Conservation (phyloP, 2,888 invertebrate species). For the Chaetogeoica ovagalla region DNA sequence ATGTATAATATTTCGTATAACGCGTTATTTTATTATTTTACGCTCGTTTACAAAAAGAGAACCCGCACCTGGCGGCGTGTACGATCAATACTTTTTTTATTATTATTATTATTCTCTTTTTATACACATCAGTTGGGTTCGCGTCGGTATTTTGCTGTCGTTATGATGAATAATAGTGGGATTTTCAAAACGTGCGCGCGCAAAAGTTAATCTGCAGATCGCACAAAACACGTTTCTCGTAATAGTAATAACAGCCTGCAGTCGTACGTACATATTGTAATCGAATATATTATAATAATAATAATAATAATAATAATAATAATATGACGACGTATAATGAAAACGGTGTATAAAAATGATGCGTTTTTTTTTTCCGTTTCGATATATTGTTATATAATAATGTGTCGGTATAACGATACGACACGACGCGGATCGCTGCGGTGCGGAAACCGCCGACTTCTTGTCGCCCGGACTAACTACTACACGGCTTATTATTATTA, state of each 20-base stretch:
- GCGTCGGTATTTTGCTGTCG: conserved; percentile 36
- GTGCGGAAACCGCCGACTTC: conserved; percentile 33
- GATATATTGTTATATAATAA: conserved; percentile 47
- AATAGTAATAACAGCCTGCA: neutral
- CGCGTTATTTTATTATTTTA: no score
- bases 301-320: no score
- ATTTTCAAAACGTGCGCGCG: conserved; percentile 23
- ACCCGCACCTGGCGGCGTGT: conserved; percentile 27
- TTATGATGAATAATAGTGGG: conserved; percentile 42
- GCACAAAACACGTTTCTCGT: conserved; percentile 15
- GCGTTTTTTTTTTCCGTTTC: neutral
- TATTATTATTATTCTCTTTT: no score
- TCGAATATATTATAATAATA: neutral
- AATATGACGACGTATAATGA: conserved; percentile 4
- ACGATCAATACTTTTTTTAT: conserved; percentile 22
- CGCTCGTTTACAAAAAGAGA: conserved; percentile 14
- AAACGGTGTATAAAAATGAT: neutral
- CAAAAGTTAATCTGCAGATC: conserved; percentile 46
- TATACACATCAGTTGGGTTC: conserved; percentile 31
- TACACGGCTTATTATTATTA: conserved; percentile 6
- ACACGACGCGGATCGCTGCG: neutral
- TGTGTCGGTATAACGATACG: conserved; percentile 37
- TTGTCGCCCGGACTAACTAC: conserved; percentile 26
- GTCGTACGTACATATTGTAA: conserved; percentile 11
- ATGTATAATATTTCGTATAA: neutral